Conservation (phyloP, 2,888 invertebrate genomes). For the Ischnura elegans region DNA sequence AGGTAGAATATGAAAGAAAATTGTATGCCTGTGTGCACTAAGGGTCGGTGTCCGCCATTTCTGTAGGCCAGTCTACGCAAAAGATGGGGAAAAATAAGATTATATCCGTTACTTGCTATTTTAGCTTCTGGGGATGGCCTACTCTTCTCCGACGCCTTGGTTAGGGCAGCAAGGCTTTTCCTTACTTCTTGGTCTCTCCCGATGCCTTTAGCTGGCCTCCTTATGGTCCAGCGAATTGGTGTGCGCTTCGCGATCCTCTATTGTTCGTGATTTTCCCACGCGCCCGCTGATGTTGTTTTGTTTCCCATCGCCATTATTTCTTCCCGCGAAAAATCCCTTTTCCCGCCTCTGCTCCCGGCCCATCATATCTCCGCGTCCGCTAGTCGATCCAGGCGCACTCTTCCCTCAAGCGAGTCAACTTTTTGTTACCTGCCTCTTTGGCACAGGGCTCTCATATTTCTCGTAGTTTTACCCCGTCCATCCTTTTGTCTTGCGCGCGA, state of each 20-base stretch:
- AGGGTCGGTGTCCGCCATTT: neutral
- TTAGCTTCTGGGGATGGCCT: neutral
- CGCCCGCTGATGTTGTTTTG: neutral
- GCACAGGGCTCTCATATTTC: constrained; percentile 2
- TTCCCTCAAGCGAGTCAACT: neutral
- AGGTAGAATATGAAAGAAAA: neutral
- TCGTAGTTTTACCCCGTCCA: neutral
- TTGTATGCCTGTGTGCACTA: neutral
- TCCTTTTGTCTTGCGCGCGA: neutral
- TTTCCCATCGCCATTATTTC: neutral
- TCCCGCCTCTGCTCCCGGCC: neutral
- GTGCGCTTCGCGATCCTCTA: neutral
- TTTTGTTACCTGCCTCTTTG: constrained; percentile 1
- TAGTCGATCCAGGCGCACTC: neutral
- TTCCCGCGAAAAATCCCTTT: neutral
- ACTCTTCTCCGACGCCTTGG: neutral
- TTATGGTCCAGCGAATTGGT: constrained; percentile 25
- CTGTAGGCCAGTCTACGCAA: neutral
- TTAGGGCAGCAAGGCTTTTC: neutral
- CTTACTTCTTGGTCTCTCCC: neutral
- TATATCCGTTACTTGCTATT: neutral
- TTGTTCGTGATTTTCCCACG: neutral
- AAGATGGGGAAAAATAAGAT: neutral
- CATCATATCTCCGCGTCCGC: neutral
- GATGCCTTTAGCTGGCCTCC: neutral